A percentile compares a stretch with the other conserved stretches of the same genome.
Conservation (phyloP, 2,888 invertebrate species). For the Caenorhabditis virilis region DNA sequence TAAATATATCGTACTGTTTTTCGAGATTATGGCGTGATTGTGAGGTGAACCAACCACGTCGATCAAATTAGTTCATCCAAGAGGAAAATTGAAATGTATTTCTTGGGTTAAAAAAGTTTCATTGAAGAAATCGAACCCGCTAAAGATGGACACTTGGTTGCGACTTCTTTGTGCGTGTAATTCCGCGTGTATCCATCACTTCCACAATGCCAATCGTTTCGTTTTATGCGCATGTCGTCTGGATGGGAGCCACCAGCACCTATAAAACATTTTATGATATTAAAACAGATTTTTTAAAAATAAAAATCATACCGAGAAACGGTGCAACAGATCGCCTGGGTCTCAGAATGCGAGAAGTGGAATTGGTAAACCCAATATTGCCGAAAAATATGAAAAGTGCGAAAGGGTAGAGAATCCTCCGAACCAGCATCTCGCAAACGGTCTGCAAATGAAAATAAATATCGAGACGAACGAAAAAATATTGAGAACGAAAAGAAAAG, state of each 20-base stretch:
- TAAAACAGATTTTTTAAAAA: neutral
- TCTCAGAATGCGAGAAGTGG: neutral
- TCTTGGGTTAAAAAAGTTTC: neutral
- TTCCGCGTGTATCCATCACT: conserved; percentile 22
- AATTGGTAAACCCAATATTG: too few species aligned
- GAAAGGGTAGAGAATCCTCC: too few species aligned
- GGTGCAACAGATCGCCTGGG: conserved; percentile 15
- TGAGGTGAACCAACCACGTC: neutral
- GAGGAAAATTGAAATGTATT: neutral
- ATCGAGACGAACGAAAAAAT: too few species aligned
- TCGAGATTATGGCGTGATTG: neutral
- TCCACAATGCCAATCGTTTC: conserved; percentile 44
- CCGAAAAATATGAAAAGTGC: too few species aligned
- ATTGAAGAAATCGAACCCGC: conserved; percentile 17
- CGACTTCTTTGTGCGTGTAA: conserved; percentile 12
- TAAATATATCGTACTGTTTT: too few species aligned
- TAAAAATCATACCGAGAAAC: conserved; percentile 9
- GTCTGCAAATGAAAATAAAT: too few species aligned
- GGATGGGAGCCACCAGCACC: conserved; percentile 23
- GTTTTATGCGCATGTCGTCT: conserved; percentile 8
- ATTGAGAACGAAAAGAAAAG: too few species aligned
- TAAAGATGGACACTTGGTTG: conserved; percentile 27
- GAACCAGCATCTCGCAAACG: too few species aligned
- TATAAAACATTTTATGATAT: neutral
- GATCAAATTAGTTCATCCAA: conserved; percentile 2